Percentiles rank a stretch among this genome's conserved stretches.
Evolutionary conservation across 2,888 invertebrate genomes (phyloP).

Genomic region (Hyalella azteca): DNA sequence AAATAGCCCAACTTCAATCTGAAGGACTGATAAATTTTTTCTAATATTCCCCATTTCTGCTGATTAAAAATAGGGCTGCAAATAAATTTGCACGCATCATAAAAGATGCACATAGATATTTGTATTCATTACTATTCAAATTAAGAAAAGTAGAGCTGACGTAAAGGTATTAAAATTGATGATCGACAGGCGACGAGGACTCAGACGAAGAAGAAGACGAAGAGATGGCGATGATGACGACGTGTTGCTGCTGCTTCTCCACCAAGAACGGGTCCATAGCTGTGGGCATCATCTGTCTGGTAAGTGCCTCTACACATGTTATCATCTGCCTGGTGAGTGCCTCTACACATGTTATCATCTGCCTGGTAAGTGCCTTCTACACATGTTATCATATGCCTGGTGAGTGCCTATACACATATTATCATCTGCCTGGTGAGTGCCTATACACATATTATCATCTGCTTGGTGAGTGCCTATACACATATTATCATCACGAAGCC

Average conservation of each 20-base stretch:
- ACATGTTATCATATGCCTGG: conserved; percentile 26
- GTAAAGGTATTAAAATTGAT: too few species aligned
- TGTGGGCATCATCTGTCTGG: conserved; percentile 36
- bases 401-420: background rate
- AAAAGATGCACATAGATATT: too few species aligned
- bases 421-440: conserved; percentile 24
- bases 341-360: conserved; percentile 20
- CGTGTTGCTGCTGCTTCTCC: conserved; percentile 45
- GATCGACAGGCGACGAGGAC: conserved; percentile 25
- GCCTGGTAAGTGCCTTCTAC: background rate
- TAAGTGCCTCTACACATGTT: background rate
- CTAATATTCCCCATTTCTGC: too few species aligned
- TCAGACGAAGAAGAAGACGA: conserved; percentile 42
- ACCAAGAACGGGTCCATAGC: conserved; percentile 41
- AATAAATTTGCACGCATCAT: too few species aligned
- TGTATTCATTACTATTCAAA: too few species aligned
- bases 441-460: conserved; percentile 17
- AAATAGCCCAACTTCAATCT: too few species aligned
- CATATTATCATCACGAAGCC: too few species aligned
- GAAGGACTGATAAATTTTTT: too few species aligned
- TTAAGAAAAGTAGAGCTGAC: too few species aligned
- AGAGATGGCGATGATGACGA: conserved; percentile 44
- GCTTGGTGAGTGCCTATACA: background rate
- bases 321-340: conserved; percentile 24
- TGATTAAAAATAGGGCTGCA: too few species aligned